Base-by-base conservation (phyloP, 2,888 invertebrate species). In the Sarcophaga subvicina region DNA sequence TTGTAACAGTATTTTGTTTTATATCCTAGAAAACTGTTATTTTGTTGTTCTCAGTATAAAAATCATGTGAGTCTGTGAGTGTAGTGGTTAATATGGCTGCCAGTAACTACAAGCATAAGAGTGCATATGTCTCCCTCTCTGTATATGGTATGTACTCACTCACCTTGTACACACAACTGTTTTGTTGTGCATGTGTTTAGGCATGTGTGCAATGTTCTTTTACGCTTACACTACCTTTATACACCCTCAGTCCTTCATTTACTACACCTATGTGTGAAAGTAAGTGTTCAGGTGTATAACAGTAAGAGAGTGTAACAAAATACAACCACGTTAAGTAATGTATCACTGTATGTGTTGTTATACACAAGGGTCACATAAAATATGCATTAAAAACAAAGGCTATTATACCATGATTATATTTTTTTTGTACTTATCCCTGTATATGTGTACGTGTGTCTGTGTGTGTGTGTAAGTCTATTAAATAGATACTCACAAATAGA, bases 291-390 rank as follows among this genome's bases (percentile, higher is more conserved):
- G 14, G 12, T 54, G 17, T 54, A 54, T 54, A 54, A 1, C 17
- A 17, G 54, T 17, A 4, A 14, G 54, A 14, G 54, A 14, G 54
- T 54, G 54, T 17, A 54, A 54, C 14, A 17, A 54, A 54, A 0
- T 14, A 54, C 54, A 54, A 54, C 12, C 3, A 60, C 25, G 22
- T 67, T 67, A 77, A 62, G 71, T 79, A 76, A 85, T 71, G 49
- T 77, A 73, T 63, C 54, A 73, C 12, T 81, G 49, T 79, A 37
- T 37, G 72, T 64, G 62, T 85, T 67, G 81, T 70, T 69, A 60
- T 79, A 75, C 78, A 78, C 85, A 70, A 78, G 85, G 85, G 85
- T 85, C 81, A 85, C 75, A 85, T 85, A 85, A 85, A 85, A 85
- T 78, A 81, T 82, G 78, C 82, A 85, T 85, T 73, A 85, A 72